These are phyloP conservation scores for Platysteira castanea DNA, from an alignment of 2,113 vertebrate species.

Conservation along the genomic window DNA sequence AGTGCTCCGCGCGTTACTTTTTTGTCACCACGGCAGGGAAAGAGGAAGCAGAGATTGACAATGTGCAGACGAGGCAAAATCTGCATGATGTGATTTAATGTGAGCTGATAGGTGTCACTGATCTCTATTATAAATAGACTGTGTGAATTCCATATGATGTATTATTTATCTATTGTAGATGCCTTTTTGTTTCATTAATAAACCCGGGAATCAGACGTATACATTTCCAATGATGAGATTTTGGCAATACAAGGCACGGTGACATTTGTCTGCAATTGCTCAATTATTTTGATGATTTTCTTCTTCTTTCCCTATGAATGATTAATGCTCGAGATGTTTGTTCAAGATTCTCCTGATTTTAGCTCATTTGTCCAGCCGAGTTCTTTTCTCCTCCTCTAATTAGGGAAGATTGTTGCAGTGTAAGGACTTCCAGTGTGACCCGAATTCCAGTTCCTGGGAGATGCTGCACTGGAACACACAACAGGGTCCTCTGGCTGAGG, in stretches of 20 bases:
- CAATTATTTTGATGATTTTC: conserved; percentile 70
- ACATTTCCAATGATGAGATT: conserved; percentile 46
- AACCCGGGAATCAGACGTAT: conserved; percentile 60
- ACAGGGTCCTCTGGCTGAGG: neutral
- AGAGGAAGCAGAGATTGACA: conserved; percentile 69
- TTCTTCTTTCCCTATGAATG: conserved; percentile 64
- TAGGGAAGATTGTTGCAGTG: conserved; percentile 8
- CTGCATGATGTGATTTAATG: conserved; percentile 68
- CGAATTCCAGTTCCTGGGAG: conserved; percentile 19
- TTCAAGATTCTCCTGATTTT: conserved; percentile 68
- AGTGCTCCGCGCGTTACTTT: neutral
- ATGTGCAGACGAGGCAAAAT: conserved; percentile 65
- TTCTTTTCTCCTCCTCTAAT: conserved; percentile 60
- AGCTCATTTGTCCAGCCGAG: conserved; percentile 64
- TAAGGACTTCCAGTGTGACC: conserved; percentile 44
- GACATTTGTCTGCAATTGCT: conserved; percentile 64
- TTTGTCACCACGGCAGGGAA: conserved; percentile 13
- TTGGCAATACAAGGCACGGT: conserved; percentile 52
- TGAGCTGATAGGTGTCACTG: conserved; percentile 73
- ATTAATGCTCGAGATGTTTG: conserved; percentile 70
- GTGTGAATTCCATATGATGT: conserved; percentile 68
- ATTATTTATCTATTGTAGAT: conserved; percentile 74
- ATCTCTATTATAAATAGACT: conserved; percentile 69
- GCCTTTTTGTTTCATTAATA: conserved; percentile 78
- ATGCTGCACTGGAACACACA: neutral